Percentiles rank a stretch among this genome's conserved stretches.
phyloP scores from a whole-genome alignment of 1,140 invertebrate species.

The Nymphalis io region DNA sequence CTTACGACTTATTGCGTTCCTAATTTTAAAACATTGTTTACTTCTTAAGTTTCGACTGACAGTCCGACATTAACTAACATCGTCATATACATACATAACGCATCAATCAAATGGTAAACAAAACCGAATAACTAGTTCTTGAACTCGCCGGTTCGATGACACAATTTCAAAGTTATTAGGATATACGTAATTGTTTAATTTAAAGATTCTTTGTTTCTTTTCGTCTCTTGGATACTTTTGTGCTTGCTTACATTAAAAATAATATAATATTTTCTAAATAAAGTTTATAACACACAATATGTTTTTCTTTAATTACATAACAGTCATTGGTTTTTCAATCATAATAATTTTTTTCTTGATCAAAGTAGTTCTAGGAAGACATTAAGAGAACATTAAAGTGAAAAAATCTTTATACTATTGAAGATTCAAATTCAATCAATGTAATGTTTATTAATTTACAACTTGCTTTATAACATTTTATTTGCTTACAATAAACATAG shows the following conservation, averaged over 20 bases:
- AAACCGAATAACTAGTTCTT: constrained; percentile 9
- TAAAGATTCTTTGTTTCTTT: constrained; percentile 22
- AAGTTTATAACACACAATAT: not conserved
- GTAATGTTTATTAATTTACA: not conserved
- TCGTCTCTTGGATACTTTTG: not conserved
- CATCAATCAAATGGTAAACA: constrained; percentile 1
- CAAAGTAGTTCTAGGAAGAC: not conserved
- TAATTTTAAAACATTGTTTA: constrained; percentile 49
- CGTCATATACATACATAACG: not conserved
- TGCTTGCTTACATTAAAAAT: not conserved
- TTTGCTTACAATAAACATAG: too few relatives aligned
- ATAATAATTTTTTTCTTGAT: too few relatives aligned
- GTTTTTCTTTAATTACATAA: not conserved
- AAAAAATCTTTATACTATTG: not conserved
- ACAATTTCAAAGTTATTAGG: constrained; percentile 18
- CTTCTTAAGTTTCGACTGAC: constrained; percentile 4
- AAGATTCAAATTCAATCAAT: not conserved
- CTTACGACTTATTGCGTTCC: constrained; percentile 63
- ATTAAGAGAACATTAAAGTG: not conserved
- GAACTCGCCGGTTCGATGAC: constrained; percentile 24
- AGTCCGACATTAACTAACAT: not conserved
- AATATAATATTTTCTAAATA: too few relatives aligned
- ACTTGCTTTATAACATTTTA: too few relatives aligned
- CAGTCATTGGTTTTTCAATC: not conserved
- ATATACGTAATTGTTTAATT: constrained; percentile 23